Conservation (phyloP, 2,888 invertebrate genomes). For the Drosophila ezoana region DNA sequence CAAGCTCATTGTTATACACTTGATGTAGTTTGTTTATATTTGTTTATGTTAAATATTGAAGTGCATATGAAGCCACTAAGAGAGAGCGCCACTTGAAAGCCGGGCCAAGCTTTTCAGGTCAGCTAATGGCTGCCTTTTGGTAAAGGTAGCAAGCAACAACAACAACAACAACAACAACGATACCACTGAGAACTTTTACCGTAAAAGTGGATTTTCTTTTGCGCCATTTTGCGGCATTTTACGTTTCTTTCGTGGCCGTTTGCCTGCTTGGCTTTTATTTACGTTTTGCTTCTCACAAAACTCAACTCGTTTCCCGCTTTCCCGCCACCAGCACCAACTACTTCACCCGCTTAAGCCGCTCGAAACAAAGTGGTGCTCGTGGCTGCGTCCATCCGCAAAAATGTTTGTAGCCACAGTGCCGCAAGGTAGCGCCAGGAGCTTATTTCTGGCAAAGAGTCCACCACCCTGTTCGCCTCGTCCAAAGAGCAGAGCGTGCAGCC, state of each 20-base stretch:
- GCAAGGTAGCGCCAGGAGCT: conserved; percentile 54
- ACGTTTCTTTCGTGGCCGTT: conserved; percentile 65
- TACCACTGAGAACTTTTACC: conserved; percentile 65
- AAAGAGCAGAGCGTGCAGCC: background rate
- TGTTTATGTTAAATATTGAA: conserved; percentile 78
- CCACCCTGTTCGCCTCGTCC: background rate
- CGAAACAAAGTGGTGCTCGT: conserved; percentile 72
- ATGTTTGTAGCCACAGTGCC: conserved; percentile 65
- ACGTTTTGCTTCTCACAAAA: conserved; percentile 61
- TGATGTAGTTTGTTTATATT: conserved; percentile 67
- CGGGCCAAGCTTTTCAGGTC: conserved; percentile 64
- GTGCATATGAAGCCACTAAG: conserved; percentile 63
- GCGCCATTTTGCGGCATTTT: conserved; percentile 73
- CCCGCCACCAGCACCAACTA: background rate
- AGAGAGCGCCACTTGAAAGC: conserved; percentile 49
- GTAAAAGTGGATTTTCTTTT: conserved; percentile 78
- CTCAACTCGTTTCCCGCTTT: conserved; percentile 46
- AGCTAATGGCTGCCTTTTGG: conserved; percentile 71
- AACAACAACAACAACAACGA: conserved; percentile 23
- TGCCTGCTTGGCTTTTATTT: conserved; percentile 63
- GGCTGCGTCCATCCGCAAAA: conserved; percentile 76
- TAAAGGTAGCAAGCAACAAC: conserved; percentile 44
- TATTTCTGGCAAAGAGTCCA: conserved; percentile 52
- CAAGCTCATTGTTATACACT: conserved; percentile 51
- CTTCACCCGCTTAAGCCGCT: conserved; percentile 25